These are phyloP conservation scores for Trachops cirrhosus DNA, from an alignment of 2,797 vertebrate genomes.

Conservation along the genomic window DNA sequence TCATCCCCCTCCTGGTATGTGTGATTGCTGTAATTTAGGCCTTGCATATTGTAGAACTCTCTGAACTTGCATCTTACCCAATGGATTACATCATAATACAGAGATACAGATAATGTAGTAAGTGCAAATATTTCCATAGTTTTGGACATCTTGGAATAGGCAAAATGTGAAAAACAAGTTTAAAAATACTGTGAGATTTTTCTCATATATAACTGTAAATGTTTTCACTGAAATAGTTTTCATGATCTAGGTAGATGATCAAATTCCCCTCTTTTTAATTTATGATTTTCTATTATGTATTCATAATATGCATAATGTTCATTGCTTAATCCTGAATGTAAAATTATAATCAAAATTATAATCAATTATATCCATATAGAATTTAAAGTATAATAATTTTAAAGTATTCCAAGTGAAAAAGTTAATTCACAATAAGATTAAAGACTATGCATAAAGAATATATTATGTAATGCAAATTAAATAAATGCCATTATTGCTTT, in stretches of 20 bases:
- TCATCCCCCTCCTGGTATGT: background rate
- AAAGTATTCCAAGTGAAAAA: slow-evolving; percentile 23
- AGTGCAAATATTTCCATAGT: background rate
- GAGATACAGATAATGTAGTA: background rate
- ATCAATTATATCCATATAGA: background rate
- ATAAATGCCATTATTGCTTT: background rate
- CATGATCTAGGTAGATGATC: background rate
- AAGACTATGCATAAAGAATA: background rate
- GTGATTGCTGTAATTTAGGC: background rate
- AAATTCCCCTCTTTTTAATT: background rate
- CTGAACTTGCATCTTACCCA: background rate
- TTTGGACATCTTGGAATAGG: background rate
- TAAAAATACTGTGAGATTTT: background rate
- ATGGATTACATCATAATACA: background rate
- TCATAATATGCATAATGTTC: background rate
- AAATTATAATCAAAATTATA: slow-evolving; percentile 41
- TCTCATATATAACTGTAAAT: background rate
- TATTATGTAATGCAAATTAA: slow-evolving; percentile 30
- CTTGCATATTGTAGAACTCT: background rate
- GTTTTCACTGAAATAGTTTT: background rate
- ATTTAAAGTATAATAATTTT: slow-evolving; percentile 43
- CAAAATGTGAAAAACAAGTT: background rate
- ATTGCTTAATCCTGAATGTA: background rate
- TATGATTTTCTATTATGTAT: background rate
- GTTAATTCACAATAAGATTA: background rate